Conservation (phyloP, 2,113 vertebrate species). For the Phasianus colchicus region DNA sequence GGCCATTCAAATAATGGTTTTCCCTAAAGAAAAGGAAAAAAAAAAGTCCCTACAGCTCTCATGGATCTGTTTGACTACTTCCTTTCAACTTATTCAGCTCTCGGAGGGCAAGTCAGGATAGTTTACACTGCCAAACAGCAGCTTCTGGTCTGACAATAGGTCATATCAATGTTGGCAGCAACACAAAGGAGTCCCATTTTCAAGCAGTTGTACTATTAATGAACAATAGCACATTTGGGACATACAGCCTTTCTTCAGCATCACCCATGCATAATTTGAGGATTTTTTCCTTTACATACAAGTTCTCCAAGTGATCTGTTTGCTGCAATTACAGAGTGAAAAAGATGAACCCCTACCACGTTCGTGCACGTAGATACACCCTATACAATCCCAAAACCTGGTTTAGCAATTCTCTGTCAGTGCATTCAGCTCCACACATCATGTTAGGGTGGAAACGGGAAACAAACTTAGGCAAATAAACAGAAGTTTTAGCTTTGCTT, state of each 20-base stretch:
- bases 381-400: not conserved
- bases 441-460: not conserved
- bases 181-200: constrained; percentile 7
- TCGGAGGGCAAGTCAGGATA: not conserved
- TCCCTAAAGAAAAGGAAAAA: not conserved
- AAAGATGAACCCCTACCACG: not conserved
- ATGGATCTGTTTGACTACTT: not conserved
- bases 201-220: not conserved
- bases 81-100: not conserved
- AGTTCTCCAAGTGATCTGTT: not conserved
- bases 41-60: not conserved
- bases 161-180: not conserved
- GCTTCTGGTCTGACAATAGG: not conserved
- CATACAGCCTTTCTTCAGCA: constrained; percentile 13
- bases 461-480: not conserved
- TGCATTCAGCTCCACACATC: not conserved
- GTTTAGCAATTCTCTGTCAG: not conserved
- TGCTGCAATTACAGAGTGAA: not conserved
- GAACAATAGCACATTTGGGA: not conserved
- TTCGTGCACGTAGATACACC: not conserved
- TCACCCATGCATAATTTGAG: not conserved
- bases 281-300: not conserved
- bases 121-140: constrained; percentile 1
- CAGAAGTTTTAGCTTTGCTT: not conserved
- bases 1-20: not conserved